Percentiles rank a stretch among this genome's conserved stretches.
These are phyloP conservation scores for Drosophila sucinea DNA, from an alignment of 1,140 invertebrate genomes.

Conservation along the genomic window DNA sequence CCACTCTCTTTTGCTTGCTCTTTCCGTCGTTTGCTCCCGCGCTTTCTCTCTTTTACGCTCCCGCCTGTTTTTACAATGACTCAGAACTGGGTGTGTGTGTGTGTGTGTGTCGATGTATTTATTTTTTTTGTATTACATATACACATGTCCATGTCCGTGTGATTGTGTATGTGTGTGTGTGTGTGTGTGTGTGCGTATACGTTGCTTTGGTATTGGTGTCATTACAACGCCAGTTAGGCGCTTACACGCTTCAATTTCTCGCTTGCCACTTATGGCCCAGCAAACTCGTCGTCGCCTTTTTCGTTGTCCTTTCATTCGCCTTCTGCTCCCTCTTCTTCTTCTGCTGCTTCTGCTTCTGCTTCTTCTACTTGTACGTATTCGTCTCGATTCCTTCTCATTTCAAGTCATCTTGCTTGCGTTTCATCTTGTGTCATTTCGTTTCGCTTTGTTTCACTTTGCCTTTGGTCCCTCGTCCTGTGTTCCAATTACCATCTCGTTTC, in stretches of 20 bases:
- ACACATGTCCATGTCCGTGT: conserved; percentile 12
- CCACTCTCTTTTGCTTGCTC: conserved; percentile 6
- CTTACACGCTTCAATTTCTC: conserved; percentile 80
- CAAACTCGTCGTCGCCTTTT: conserved; percentile 62
- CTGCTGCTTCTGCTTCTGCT: neutral
- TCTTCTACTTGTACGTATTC: conserved; percentile 9
- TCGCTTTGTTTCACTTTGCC: conserved; percentile 24
- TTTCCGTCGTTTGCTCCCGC: neutral
- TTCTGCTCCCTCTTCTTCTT: conserved; percentile 18
- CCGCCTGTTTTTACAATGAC: conserved; percentile 24
- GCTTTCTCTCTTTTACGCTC: conserved; percentile 13
- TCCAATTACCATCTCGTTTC: conserved; percentile 24
- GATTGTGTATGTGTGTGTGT: neutral
- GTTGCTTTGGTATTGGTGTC: conserved; percentile 40
- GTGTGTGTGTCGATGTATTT: conserved; percentile 37
- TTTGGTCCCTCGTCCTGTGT: neutral
- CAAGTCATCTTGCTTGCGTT: conserved; percentile 6
- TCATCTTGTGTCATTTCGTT: conserved; percentile 23
- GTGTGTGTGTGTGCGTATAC: conserved; percentile 10
- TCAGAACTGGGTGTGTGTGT: conserved; percentile 33
- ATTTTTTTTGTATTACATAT: conserved; percentile 18
- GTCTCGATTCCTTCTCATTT: conserved; percentile 17
- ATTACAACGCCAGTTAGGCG: conserved; percentile 77
- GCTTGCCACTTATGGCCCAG: conserved; percentile 65
- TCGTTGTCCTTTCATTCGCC: conserved; percentile 38